Conservation (phyloP, 64 coral and sea anemone genomes). For the Trachythela sp. region DNA sequence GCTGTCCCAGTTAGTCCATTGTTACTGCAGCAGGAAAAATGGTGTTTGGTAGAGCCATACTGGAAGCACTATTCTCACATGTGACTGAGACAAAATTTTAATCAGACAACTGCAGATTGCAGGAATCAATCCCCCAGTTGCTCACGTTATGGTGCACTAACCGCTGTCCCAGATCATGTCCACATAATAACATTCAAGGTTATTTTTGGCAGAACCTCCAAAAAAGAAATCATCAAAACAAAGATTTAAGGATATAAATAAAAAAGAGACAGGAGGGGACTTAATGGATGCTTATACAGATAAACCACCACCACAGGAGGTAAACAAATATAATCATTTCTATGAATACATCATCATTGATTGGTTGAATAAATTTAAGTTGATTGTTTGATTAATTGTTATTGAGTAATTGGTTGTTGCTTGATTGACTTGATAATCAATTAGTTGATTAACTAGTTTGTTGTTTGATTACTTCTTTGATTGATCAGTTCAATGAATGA, state of each 20-base stretch:
- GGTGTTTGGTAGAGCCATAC: too few species aligned
- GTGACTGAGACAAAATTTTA: too few species aligned
- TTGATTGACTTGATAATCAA: not conserved
- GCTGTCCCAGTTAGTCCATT: too few species aligned
- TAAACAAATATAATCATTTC: not conserved
- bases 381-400: too few species aligned
- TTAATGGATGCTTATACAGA: conserved; percentile 15
- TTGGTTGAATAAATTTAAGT: not conserved
- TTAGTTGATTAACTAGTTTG: not conserved
- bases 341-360: not conserved
- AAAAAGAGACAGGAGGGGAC: conserved; percentile 2
- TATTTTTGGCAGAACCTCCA: not conserved
- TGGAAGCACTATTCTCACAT: too few species aligned
- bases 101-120: too few species aligned
- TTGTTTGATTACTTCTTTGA: too few species aligned
- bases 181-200: too few species aligned
- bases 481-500: not conserved
- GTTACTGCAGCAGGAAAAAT: too few species aligned
- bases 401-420: not conserved
- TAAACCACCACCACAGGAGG: conserved; percentile 16
- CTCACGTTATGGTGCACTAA: too few species aligned
- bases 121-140: too few species aligned
- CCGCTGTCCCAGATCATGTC: too few species aligned
- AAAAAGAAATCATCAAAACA: not conserved
- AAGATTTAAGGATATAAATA: not conserved